A percentile compares a stretch with the other conserved stretches of the same genome.
These are phyloP conservation scores for Syncerus caffer DNA, from an alignment of 2,797 vertebrate species.

Conservation along the genomic window DNA sequence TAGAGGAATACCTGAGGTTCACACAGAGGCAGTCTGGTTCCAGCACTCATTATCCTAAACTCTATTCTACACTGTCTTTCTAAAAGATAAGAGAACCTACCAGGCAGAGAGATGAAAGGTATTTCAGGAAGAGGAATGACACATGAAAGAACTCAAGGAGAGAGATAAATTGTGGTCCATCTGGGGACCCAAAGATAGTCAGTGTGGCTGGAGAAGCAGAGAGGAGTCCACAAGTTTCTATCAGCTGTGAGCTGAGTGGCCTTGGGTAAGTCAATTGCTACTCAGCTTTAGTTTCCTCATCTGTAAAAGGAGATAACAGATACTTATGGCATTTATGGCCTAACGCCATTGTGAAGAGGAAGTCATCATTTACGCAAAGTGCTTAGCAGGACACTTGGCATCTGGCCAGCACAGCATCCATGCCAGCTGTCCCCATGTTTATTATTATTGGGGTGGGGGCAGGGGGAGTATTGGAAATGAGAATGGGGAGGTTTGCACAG, in stretches of 20 bases:
- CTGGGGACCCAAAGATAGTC: background rate
- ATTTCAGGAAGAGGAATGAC: fast-evolving
- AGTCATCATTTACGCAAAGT: background rate
- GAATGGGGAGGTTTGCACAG: background rate
- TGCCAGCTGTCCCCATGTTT: background rate
- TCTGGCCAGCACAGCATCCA: background rate
- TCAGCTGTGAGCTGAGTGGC: background rate
- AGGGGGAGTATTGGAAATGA: background rate
- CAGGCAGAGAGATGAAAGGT: background rate
- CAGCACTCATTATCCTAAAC: background rate
- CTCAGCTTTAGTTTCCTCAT: background rate
- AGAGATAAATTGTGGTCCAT: background rate
- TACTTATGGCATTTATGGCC: background rate
- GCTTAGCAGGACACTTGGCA: background rate
- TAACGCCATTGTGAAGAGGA: background rate
- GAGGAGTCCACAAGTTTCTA: background rate
- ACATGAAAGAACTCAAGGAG: background rate
- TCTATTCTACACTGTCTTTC: background rate
- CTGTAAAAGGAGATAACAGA: background rate
- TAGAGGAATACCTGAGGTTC: background rate
- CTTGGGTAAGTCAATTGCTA: background rate
- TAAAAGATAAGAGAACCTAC: background rate
- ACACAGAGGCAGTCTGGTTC: background rate
- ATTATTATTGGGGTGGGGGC: background rate
- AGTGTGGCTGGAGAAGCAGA: background rate